Percentiles rank a stretch among this genome's conserved stretches.
These are phyloP conservation scores for Brachypodius melanocephalos DNA, from an alignment of 2,113 vertebrate species.

Conservation along the genomic window DNA sequence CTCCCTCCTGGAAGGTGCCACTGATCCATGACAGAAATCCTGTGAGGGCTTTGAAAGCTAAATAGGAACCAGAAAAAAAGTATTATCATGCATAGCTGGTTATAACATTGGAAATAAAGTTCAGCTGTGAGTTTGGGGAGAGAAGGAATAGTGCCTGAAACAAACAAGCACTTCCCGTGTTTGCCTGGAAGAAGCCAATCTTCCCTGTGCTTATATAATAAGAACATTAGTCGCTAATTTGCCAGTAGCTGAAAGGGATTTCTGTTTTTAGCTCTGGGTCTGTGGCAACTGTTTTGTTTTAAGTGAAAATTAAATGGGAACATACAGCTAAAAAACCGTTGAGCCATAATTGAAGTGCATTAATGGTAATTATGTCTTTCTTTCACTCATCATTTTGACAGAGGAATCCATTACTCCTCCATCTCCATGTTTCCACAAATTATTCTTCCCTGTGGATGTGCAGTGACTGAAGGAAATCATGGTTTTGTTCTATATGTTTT, in stretches of 20 bases:
- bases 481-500: conserved; percentile 48
- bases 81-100: conserved; percentile 77
- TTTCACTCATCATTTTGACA: conserved; percentile 91
- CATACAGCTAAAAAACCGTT: conserved; percentile 58
- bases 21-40: conserved; percentile 83
- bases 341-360: conserved; percentile 87
- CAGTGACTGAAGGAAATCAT: conserved; percentile 51
- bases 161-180: conserved; percentile 84
- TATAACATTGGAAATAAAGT: conserved; percentile 74
- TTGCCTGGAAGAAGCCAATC: conserved; percentile 75
- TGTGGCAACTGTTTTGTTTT: conserved; percentile 80
- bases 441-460: conserved; percentile 71
- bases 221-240: conserved; percentile 82
- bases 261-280: conserved; percentile 78
- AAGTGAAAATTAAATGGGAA: conserved; percentile 74
- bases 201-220: conserved; percentile 76
- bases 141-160: conserved; percentile 73
- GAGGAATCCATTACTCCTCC: conserved; percentile 87
- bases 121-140: conserved; percentile 53
- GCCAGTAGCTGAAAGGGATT: conserved; percentile 82
- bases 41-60: conserved; percentile 74
- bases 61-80: conserved; percentile 70
- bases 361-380: conserved; percentile 87
- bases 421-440: conserved; percentile 77
- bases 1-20: conserved; percentile 79